These are phyloP conservation scores for Crocallis elinguaria DNA, from an alignment of 2,888 invertebrate species.

Conservation along the genomic window DNA sequence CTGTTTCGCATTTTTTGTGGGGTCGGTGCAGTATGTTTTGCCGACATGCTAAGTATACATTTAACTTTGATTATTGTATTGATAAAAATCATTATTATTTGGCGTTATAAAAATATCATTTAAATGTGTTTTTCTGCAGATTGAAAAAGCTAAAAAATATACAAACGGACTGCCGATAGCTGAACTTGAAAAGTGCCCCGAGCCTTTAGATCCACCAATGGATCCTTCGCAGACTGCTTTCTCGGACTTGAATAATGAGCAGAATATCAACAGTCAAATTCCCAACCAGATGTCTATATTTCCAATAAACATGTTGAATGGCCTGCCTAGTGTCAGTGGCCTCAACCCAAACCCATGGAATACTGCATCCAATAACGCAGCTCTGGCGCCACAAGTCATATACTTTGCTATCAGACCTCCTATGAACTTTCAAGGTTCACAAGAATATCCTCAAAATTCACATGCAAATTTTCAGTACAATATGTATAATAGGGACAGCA, in stretches of 20 bases:
- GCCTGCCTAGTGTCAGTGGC: neutral
- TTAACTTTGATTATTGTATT: neutral
- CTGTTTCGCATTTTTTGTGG: no score
- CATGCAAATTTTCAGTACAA: neutral
- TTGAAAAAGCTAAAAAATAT: conserved; percentile 53
- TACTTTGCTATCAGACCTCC: conserved; percentile 1
- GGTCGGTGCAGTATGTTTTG: no score
- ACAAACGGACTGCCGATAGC: conserved; percentile 35
- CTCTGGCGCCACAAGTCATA: neutral
- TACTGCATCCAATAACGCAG: neutral
- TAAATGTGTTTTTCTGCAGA: conserved; percentile 44
- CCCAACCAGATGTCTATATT: conserved; percentile 30
- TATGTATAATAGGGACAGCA: neutral
- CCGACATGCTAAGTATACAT: no score
- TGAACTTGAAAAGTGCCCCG: conserved; percentile 49
- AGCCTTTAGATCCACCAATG: conserved; percentile 56
- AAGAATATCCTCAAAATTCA: conserved; percentile 3
- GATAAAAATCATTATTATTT: no score
- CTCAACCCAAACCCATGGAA: conserved; percentile 5
- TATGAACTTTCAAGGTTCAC: neutral
- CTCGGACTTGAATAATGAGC: conserved; percentile 38
- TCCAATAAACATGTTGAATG: conserved; percentile 15
- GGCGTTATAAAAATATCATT: no score
- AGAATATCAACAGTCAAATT: conserved; percentile 47
- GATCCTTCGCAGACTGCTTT: conserved; percentile 13